phyloP scores from a whole-genome alignment of 2,888 invertebrate species.

The Sthenelais limicola region DNA sequence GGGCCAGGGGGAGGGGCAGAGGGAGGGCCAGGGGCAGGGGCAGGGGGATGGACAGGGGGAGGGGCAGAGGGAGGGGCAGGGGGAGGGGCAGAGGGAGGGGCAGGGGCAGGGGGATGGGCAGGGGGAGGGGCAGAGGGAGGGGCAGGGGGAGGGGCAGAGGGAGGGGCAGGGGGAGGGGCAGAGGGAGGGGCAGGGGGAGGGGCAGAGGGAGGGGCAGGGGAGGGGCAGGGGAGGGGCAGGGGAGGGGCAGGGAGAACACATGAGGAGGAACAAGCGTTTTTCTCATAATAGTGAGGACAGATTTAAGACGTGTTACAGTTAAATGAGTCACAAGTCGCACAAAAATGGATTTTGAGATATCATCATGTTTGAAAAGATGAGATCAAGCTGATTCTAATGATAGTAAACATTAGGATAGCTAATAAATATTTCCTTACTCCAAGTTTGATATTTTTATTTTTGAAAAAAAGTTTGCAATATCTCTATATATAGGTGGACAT shows the following conservation, averaged over 20 bases:
- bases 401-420: too few species aligned
- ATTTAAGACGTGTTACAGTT: too few species aligned
- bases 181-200: background rate
- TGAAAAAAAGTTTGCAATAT: too few species aligned
- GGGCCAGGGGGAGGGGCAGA: background rate
- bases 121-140: background rate
- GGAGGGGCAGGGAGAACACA: background rate
- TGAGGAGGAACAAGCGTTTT: too few species aligned
- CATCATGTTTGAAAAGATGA: too few species aligned
- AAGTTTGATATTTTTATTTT: too few species aligned
- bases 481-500: too few species aligned
- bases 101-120: background rate
- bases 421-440: too few species aligned
- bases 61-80: background rate
- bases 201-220: background rate
- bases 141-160: background rate
- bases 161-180: background rate
- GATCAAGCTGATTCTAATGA: too few species aligned
- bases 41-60: background rate
- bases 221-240: background rate
- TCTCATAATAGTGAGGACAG: too few species aligned
- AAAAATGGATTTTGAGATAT: too few species aligned
- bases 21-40: background rate
- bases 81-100: background rate
- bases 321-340: too few species aligned